These are phyloP conservation scores for Halictus ligatus DNA, from an alignment of 2,888 invertebrate species.

Conservation along the genomic window DNA sequence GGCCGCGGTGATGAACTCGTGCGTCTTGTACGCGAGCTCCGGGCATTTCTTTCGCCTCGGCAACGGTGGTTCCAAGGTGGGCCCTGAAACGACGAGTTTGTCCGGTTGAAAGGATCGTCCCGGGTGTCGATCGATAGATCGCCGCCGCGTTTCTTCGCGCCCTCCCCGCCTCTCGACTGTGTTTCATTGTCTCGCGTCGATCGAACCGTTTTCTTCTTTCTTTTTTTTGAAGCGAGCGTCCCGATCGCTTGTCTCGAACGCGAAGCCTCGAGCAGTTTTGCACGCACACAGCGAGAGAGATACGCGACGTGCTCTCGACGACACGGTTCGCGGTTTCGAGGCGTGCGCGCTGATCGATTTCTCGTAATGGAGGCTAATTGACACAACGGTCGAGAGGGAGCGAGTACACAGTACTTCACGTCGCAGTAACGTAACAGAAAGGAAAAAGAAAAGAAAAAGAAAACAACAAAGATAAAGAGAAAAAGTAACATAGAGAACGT, in stretches of 20 bases:
- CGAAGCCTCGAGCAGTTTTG: neutral
- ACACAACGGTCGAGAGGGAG: conserved; percentile 4
- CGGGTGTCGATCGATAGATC: neutral
- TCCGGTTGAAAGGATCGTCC: neutral
- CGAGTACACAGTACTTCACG: neutral
- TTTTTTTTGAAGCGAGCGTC: neutral
- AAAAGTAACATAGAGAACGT: conserved; percentile 12
- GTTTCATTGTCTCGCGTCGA: neutral
- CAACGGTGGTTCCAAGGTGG: conserved; percentile 92
- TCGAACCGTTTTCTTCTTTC: neutral
- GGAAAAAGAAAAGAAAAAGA: neutral
- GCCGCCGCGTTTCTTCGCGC: neutral
- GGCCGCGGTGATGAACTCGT: conserved; percentile 90
- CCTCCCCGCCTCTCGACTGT: conserved; percentile 31
- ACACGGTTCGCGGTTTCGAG: neutral
- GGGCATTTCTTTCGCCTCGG: conserved; percentile 95
- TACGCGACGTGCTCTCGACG: neutral
- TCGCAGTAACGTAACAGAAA: neutral
- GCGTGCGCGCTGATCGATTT: neutral
- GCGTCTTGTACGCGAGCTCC: conserved; percentile 94
- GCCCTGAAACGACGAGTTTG: conserved; percentile 77
- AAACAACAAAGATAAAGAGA: neutral
- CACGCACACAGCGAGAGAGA: neutral
- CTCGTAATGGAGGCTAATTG: neutral
- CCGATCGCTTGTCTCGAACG: neutral